Conservation (phyloP, 2,113 vertebrate species). For the Pipra filicauda region DNA sequence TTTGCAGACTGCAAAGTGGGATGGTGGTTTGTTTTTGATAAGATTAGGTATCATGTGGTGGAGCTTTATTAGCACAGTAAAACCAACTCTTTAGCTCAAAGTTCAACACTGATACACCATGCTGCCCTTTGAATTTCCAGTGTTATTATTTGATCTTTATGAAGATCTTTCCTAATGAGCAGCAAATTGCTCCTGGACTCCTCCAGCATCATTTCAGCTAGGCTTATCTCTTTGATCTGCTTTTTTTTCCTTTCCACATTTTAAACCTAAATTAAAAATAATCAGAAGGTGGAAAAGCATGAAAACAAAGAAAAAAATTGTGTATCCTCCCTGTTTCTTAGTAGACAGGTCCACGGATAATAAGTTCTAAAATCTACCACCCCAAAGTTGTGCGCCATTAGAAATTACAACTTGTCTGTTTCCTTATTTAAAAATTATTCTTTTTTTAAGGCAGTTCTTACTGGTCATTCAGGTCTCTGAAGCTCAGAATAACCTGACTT, state of each 20-base stretch:
- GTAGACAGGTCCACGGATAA: not conserved
- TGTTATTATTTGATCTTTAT: not conserved
- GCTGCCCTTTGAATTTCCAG: not conserved
- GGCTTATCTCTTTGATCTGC: not conserved
- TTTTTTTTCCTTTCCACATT: not conserved
- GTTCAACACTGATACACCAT: not conserved
- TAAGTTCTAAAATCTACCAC: not conserved
- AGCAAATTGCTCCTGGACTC: not conserved
- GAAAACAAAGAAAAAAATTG: not conserved
- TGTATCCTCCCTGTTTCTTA: not conserved
- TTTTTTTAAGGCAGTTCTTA: not conserved
- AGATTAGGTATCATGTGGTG: not conserved
- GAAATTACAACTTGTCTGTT: not conserved
- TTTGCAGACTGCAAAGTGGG: not conserved
- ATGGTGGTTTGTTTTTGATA: not conserved
- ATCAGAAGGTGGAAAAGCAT: not conserved
- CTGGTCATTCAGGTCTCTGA: not conserved
- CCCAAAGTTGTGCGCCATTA: not conserved
- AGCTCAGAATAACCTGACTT: conserved; percentile 16
- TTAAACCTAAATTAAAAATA: not conserved
- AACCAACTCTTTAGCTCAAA: not conserved
- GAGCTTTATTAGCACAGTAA: not conserved
- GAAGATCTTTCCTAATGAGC: not conserved
- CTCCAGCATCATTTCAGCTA: not conserved
- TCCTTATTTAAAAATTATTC: not conserved